Percentiles rank a stretch among this genome's conserved stretches.
Conservation (phyloP, 2,113 vertebrate species). For the Dipodomys spectabilis region DNA sequence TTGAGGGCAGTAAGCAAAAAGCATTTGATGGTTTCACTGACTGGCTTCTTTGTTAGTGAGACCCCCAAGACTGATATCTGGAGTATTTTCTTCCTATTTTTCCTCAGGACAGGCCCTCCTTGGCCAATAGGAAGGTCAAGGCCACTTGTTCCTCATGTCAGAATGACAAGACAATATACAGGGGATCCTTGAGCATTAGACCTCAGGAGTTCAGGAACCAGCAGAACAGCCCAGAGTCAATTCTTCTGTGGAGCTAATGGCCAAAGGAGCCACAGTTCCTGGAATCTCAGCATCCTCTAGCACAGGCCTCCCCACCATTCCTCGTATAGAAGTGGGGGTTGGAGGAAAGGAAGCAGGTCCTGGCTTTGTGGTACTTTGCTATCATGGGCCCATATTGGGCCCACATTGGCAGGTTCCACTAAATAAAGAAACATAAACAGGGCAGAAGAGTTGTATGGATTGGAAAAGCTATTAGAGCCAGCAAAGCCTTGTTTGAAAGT, state of each 20-base stretch:
- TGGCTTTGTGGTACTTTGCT: not conserved
- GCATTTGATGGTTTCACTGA: not conserved
- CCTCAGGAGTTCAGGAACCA: not conserved
- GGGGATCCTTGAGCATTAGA: not conserved
- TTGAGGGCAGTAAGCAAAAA: conserved; percentile 20
- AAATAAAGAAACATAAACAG: not conserved
- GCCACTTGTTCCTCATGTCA: not conserved
- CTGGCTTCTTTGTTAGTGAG: not conserved
- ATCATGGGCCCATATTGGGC: not conserved
- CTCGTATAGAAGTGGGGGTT: no score
- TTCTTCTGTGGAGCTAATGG: not conserved
- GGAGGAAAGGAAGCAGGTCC: not conserved
- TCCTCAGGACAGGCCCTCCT: not conserved
- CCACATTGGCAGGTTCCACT: not conserved
- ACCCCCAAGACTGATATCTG: not conserved
- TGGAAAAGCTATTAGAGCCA: not conserved
- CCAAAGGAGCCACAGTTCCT: not conserved
- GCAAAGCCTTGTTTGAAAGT: conserved; percentile 17
- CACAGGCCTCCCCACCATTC: not conserved
- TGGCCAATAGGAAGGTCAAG: not conserved
- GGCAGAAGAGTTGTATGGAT: not conserved
- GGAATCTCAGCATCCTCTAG: not conserved
- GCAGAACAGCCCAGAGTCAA: not conserved
- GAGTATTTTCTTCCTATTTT: not conserved
- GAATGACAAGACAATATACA: not conserved